Conservation (phyloP, 2,113 vertebrate species). For the Clarias macrocephalus region DNA sequence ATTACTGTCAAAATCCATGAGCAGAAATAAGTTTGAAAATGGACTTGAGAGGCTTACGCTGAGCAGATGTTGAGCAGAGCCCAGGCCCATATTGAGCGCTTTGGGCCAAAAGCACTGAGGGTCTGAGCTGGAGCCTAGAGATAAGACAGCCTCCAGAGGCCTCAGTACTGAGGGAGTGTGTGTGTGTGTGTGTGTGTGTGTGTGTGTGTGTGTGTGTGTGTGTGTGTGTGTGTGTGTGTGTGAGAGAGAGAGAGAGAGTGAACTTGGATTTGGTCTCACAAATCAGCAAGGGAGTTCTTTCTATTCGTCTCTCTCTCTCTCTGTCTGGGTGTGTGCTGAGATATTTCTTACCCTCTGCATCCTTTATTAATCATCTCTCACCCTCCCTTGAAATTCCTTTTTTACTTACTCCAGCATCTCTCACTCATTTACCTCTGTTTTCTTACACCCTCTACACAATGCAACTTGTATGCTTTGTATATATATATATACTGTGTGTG, state of each 20-base stretch:
- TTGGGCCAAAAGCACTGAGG: conserved; percentile 48
- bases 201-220: too few relatives aligned
- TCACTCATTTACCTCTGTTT: conserved; percentile 27
- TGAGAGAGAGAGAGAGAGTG: not conserved
- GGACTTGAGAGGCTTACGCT: conserved; percentile 17
- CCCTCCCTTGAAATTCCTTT: conserved; percentile 48
- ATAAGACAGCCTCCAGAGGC: conserved; percentile 54
- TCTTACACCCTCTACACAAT: conserved; percentile 1
- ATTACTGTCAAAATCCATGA: conserved; percentile 26
- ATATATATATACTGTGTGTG: too few relatives aligned
- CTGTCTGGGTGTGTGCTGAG: not conserved
- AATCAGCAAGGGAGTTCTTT: conserved; percentile 7
- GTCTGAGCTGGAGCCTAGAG: conserved; percentile 54
- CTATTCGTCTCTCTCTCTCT: not conserved
- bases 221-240: too few relatives aligned
- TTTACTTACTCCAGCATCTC: conserved; percentile 3
- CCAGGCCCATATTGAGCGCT: conserved; percentile 26
- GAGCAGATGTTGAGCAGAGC: conserved; percentile 33
- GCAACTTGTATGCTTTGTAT: conserved; percentile 35
- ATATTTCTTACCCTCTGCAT: not conserved
- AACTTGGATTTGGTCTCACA: too few relatives aligned
- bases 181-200: not conserved
- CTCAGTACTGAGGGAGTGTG: conserved; percentile 40
- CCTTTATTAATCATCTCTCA: conserved; percentile 54
- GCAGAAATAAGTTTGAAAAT: conserved; percentile 21